Base-by-base conservation (phyloP, 1,140 invertebrate genomes). In the Penaeus japonicus region DNA sequence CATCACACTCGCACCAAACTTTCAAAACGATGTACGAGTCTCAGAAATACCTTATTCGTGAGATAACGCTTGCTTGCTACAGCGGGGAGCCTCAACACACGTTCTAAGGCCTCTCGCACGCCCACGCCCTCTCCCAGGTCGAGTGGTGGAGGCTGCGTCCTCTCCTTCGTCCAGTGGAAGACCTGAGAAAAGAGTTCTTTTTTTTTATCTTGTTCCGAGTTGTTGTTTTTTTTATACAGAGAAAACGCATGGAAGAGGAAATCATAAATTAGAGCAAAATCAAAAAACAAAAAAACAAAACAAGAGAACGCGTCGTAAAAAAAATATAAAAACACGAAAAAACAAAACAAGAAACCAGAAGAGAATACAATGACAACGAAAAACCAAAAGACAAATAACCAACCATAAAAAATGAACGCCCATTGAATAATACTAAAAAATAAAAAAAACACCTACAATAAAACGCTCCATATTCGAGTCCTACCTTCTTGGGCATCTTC, bases 31-130 rank as follows among this genome's bases (percentile, higher is more conserved):
- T 47, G 15, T 12, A 7, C 10, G 30, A 83, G 39, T 30, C 24
- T 3, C 55, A 5, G 30, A 17, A 65, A 18, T 81, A 91, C 90
- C 93, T 96, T 96, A 92, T 97, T 99, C 0, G 98, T 99, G 1
- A 99, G 94, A 92, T 97, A 99, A 91, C 98, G 94, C 93, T 99
- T 99, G 92, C 97, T 99, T 65, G 95, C 96, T 35, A 99, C 98
- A 10, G 97, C 95, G 0, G 98, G 97, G 27, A 99, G 93, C 90
- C 97, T 94, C 22, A 99, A 92, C 2, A 99, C 98, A 91, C 95
- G 93, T 59, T 97, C 93, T 3, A 99, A 93, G 12, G 96, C 96
- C 85, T 95, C 94, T 62, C 93, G 93, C 17, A 96, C 94, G 1
- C 93, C 94, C 22, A 95, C 91, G 79, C 93, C 92, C 5, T 91